Base-by-base conservation (phyloP, 2,797 vertebrate genomes). In the Pterois miles region DNA sequence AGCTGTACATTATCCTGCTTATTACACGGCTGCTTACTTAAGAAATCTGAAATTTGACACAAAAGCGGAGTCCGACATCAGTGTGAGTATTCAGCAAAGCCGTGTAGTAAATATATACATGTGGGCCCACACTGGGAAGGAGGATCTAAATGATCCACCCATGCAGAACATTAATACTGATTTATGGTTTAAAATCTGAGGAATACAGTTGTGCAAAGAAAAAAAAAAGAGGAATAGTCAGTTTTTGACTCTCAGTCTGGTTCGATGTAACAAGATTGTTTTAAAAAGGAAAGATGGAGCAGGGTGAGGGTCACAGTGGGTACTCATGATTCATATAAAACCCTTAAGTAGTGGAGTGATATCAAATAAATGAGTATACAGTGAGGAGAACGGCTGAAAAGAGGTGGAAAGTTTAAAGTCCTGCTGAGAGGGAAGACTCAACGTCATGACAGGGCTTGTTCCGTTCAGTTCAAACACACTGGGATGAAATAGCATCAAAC, bases 141-240 rank as follows among this genome's bases (percentile, higher is more conserved):
- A 76, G 69, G 23, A 43, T 13, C n/a, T 10, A 29, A 56, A 72
- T 54, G 23, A 43, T 40, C 63, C 40, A 46, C 22, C 12, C 68
- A 53, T 43, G 62, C 74, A 80, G 53, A 57, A 58, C 27, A 27
- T 65, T 91, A 93, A 94, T 88, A 94, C 92, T 93, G 91, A 76
- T 71, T 81, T 66, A 53, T 34, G 76, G 81, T 83, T 62, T 18
- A 67, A n/a, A 77, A 74, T 84, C 48, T 71, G 76, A 90, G 76
- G 78, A 86, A 62, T 80, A 59, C 40, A 50, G 53, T 68, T 89
- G 86, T 90, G 86, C 62, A 89, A 91, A 86, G n/a, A n/a, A 79
- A 66, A 74, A 48, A 27, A 70, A 40, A 50, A 56, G n/a, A 59
- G 5, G 5, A 74, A 11, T 7, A 36, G 63, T 59, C 75, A 67